Base-by-base conservation (phyloP, 2,888 invertebrate species). In the Papilio demoleus region DNA sequence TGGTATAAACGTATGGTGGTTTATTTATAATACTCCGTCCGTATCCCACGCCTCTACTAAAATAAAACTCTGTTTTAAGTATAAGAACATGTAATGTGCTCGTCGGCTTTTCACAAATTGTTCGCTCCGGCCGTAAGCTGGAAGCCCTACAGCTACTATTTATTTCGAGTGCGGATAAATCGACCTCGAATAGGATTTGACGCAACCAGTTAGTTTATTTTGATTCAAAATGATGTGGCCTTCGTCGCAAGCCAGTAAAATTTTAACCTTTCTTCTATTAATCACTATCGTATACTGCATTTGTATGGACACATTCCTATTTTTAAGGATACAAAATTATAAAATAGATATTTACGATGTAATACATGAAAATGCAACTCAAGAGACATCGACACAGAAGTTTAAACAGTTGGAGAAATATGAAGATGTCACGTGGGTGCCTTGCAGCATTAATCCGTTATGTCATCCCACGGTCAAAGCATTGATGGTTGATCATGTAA, bases 401-500 rank as follows among this genome's bases (percentile, higher is more conserved):
- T 74, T 81, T 22, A 77, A 70, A 40, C 77, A 9, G 9, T 56
- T 56, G 9, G n/a, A 75, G 3, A 81, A 75, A 74, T 95, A 95
- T 78, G 92, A 93, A 71, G 92, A 93, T 34, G 88, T 88, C 0
- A 93, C 92, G 0, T 94, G 94, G 94, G 81, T 96, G n/a, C 93
- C 94, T 19, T 96, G 96, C 79, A 93, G 93, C 58, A 92, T 96
- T 36, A 95, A 96, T 77, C 97, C 97, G 0, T 81, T 96, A 17
- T 97, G 97, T 80, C 94, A 96, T 76, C 95, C 97, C 1, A 97
- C 97, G 0, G 96, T 97, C 0, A 98, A 98, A 87, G 95, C 96
- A 1, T 84, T 97, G 66, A 94, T 97, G 92, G 90, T 97, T 61
- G 97, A 97, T 82, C 97, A 96, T 72, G 94, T 96, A 4, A 97